Conservation (phyloP, 2,888 invertebrate species). For the Eristalinus aeneus region DNA sequence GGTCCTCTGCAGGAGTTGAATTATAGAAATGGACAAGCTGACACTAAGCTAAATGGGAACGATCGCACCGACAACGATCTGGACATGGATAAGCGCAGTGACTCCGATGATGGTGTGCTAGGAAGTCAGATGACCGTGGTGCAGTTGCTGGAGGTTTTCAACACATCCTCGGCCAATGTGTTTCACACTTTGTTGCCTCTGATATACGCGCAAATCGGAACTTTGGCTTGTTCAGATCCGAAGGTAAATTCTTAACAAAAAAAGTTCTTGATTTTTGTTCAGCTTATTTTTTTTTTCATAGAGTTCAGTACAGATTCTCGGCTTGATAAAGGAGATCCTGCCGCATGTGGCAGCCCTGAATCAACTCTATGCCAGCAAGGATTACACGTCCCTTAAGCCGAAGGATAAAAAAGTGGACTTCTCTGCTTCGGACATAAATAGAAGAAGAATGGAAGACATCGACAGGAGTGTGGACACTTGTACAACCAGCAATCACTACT, state of each 20-base stretch:
- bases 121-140: slow-evolving; percentile 75
- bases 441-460: slow-evolving; percentile 73
- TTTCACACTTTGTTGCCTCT: slow-evolving; percentile 91
- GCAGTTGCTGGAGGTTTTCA: slow-evolving; percentile 80
- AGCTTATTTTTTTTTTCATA: slow-evolving; percentile 76
- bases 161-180: slow-evolving; percentile 80
- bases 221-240: slow-evolving; percentile 89
- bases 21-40: slow-evolving; percentile 77
- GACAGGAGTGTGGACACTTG: slow-evolving; percentile 76
- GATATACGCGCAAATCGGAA: slow-evolving; percentile 91
- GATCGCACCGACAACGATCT: slow-evolving; percentile 78
- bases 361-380: slow-evolving; percentile 82
- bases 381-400: slow-evolving; percentile 69
- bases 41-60: slow-evolving; percentile 79
- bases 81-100: slow-evolving; percentile 73
- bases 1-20: slow-evolving; percentile 77
- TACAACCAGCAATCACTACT: slow-evolving; percentile 93
- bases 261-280: no score
- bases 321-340: slow-evolving; percentile 92
- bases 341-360: slow-evolving; percentile 94
- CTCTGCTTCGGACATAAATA: slow-evolving; percentile 58
- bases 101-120: slow-evolving; percentile 77
- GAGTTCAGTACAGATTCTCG: slow-evolving; percentile 92
- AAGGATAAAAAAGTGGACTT: slow-evolving; percentile 62
- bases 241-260: slow-evolving; percentile 82